Evolutionary conservation across 2,888 invertebrate species (phyloP).

Genomic region (Macrostomum cliftonense): DNA sequence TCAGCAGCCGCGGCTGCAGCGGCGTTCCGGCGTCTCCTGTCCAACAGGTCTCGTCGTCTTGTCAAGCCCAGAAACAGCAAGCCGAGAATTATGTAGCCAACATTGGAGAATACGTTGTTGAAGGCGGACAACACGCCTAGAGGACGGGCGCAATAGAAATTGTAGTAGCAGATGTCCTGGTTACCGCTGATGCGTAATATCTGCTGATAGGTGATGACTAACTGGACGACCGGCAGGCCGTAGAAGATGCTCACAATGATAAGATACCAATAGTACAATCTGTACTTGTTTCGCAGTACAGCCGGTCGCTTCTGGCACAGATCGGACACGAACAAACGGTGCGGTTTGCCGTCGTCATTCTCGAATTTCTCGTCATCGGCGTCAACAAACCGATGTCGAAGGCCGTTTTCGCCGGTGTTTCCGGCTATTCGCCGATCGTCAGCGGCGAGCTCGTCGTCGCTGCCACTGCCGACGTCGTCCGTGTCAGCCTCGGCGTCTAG

Average conservation of each 20-base stretch:
- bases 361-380: background rate
- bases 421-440: too few species aligned
- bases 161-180: conserved; percentile 72
- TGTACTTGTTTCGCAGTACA: background rate
- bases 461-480: too few species aligned
- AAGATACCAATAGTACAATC: conserved; percentile 22
- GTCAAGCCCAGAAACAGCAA: conserved; percentile 57
- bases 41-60: conserved; percentile 27
- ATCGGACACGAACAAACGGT: conserved; percentile 41
- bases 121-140: conserved; percentile 56
- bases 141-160: conserved; percentile 66
- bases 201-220: conserved; percentile 62
- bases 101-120: conserved; percentile 64
- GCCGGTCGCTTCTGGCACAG: background rate
- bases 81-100: conserved; percentile 60
- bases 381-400: background rate
- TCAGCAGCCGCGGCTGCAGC: background rate
- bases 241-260: conserved; percentile 64
- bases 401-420: too few species aligned
- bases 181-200: conserved; percentile 60
- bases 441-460: too few species aligned
- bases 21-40: background rate
- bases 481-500: too few species aligned
- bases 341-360: background rate
- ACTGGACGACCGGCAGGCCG: conserved; percentile 61